phyloP scores from a whole-genome alignment of 1,140 invertebrate species.

The Listronotus bonariensis region DNA sequence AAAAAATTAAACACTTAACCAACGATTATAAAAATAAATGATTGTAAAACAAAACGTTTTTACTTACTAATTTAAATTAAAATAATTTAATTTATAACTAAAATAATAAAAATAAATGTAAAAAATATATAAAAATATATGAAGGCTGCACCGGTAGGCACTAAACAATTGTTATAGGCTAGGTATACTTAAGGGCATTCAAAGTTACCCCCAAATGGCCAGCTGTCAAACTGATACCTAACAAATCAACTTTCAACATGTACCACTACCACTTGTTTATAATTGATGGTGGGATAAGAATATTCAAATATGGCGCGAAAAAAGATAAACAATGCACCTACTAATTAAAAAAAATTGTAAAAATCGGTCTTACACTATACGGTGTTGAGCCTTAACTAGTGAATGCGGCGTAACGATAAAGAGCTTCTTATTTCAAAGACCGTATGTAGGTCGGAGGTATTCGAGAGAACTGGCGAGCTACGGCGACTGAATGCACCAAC shows the following conservation, averaged over 20 bases:
- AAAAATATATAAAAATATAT: no score
- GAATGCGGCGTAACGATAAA: slow-evolving; percentile 55
- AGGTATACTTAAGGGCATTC: slow-evolving; percentile 2
- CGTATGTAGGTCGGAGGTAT: slow-evolving; percentile 52
- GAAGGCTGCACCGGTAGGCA: no score
- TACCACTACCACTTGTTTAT: no score
- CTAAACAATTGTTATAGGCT: no score
- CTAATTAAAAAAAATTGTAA: slow-evolving; percentile 23
- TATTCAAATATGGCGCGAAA: slow-evolving; percentile 38
- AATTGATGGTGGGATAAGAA: not conserved
- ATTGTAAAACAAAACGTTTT: no score
- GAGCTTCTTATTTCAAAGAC: slow-evolving; percentile 56
- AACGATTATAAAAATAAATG: no score
- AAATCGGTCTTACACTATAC: slow-evolving; percentile 50
- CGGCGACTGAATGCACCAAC: slow-evolving; percentile 38
- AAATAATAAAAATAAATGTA: no score
- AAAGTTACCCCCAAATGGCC: slow-evolving; percentile 9
- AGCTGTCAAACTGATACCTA: slow-evolving; percentile 1
- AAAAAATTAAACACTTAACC: no score
- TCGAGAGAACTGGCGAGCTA: slow-evolving; percentile 41
- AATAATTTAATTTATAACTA: no score
- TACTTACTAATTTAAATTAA: no score
- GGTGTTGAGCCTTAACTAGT: slow-evolving; percentile 48
- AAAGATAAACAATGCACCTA: slow-evolving; percentile 8
- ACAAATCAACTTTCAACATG: slow-evolving; percentile 6